Conservation (phyloP, 2,113 vertebrate species). For the Nicator chloris region DNA sequence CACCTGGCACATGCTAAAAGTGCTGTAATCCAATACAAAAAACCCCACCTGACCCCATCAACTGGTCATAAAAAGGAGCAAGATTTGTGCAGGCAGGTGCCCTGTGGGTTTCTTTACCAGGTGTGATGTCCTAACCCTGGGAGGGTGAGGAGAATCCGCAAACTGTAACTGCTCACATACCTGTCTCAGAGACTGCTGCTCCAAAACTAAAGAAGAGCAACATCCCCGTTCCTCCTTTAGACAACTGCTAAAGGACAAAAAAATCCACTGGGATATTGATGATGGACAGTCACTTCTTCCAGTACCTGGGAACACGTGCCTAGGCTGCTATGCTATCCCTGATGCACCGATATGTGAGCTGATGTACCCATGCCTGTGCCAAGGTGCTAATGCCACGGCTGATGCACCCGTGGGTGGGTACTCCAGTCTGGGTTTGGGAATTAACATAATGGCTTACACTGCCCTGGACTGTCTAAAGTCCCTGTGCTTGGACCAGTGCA, state of each 20-base stretch:
- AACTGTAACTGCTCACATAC: background rate
- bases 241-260: background rate
- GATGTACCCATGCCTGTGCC: accelerated
- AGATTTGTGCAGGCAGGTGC: background rate
- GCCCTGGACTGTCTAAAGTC: background rate
- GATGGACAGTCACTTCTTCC: background rate
- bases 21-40: background rate
- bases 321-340: background rate
- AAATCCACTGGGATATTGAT: background rate
- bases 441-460: accelerated
- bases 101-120: background rate
- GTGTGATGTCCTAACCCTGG: background rate
- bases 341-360: accelerated
- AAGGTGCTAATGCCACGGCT: accelerated
- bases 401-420: no score
- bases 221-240: background rate
- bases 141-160: background rate
- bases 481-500: no score
- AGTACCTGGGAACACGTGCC: background rate
- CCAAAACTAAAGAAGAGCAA: background rate
- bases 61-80: background rate
- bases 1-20: background rate
- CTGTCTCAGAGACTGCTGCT: background rate
- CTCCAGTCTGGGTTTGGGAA: background rate
- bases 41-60: background rate